Conservation (phyloP, 2,888 invertebrate species). For the Dugesia japonica region DNA sequence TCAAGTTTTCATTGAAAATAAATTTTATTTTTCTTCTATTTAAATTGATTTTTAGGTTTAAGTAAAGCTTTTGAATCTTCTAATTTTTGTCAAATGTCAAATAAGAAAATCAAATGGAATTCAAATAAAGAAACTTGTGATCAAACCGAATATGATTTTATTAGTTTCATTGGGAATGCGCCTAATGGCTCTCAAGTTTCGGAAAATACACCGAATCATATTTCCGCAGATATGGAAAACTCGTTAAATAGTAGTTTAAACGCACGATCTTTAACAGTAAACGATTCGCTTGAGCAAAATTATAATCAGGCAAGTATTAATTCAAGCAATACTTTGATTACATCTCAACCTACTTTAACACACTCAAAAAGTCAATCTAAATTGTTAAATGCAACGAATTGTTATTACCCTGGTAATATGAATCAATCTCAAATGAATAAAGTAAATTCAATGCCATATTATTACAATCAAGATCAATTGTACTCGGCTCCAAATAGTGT, state of each 20-base stretch:
- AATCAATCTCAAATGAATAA: constrained; percentile 10
- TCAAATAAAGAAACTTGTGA: neutral
- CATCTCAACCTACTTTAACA: neutral
- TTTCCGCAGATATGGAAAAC: neutral
- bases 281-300: neutral
- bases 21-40: too few species aligned
- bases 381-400: neutral
- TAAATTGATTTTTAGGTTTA: constrained; percentile 9
- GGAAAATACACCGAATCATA: neutral
- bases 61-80: constrained; percentile 7
- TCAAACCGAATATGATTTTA: neutral
- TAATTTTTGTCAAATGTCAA: neutral
- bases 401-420: neutral
- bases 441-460: neutral
- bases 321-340: neutral
- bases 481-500: constrained; percentile 1
- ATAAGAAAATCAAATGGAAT: neutral
- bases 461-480: neutral
- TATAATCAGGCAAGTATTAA: neutral
- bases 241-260: neutral
- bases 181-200: neutral
- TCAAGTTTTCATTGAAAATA: too few species aligned
- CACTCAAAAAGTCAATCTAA: neutral
- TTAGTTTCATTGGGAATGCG: neutral
- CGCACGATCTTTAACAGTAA: neutral